Base-by-base conservation (phyloP, 2,797 vertebrate species). In the Sebastes cheni region DNA sequence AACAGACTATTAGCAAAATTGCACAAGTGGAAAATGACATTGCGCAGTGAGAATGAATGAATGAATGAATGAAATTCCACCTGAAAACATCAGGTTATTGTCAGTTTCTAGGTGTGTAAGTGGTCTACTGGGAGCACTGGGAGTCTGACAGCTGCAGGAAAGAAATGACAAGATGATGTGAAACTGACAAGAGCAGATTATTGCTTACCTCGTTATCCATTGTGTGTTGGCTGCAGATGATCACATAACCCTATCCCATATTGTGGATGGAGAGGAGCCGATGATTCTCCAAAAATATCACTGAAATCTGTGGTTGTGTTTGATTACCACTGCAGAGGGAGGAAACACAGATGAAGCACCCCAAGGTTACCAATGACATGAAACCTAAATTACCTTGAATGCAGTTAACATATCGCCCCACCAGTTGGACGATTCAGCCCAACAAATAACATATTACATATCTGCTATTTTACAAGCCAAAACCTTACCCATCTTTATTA, bases 141-240 rank as follows among this genome's bases (percentile, higher is more conserved):
- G 39, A 39, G 39, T 39, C 39, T 14, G 39, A 39, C 39, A 39
- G 39, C 39, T 39, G 39, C 46, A 50, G 46, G 46, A 50, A 50
- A 2, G 46, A 23, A n/a, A 61, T 62, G 75, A 69, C 65, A 81
- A 39, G 80, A 72, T 67, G 36, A 30, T 78, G 72, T 75, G 14
- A 54, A 72, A 36, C 13, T 50, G 30, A 66, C 54, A 50, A 50
- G 62, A 60, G 34, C 36, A 60, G 61, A 67, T 23, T 78, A 46
- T 16, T 22, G 55, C 83, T 82, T 67, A 94, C 94, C 91, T 90
- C 77, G 39, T 79, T 79, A 46, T 94, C 86, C 94, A 94, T 94
- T 1, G 83, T 80, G 77, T 30, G 13, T 39, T 42, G 65, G 78
- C 71, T 75, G 81, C 76, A 70, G 86, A 77, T 54, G 79, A 56